Base-by-base conservation (phyloP, 2,113 vertebrate species). In the Syngnathus scovelli region DNA sequence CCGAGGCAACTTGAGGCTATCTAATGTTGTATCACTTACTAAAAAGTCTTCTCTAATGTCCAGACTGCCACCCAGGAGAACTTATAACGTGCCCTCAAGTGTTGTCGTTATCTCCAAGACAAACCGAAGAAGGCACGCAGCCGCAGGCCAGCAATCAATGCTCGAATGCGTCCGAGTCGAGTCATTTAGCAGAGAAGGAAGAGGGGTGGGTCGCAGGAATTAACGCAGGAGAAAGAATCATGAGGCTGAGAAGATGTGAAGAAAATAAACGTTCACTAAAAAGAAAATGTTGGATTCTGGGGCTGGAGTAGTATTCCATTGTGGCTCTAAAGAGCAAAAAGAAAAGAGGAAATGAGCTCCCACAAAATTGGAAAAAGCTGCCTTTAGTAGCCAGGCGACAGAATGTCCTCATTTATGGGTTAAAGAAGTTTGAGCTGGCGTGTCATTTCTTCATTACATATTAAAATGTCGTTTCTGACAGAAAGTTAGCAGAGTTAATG, bases 31-130 rank as follows among this genome's bases (percentile, higher is more conserved):
- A 74, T 83, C 70, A 73, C 56, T 71, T 71, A 27, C 69, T 68
- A 36, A 78, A 81, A 19, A 48, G 67, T 62, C 69, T 55, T 75
- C 65, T 76, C 64, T 77, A 79, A 80, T 70, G 49, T 65, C 51
- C 72, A 63, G 66, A 54, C 49, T 66, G 65, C 64, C 74, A 66
- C 70, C 71, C 63, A 64, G 44, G 69, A 70, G 65, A 66, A 71
- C 55, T 70, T 78, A 76, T 77, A 76, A 72, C 66, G 48, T 61
- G 51, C 70, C 71, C 67, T 62, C 21, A 74, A 78, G 80, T 65
- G 74, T 78, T 70, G 69, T 78, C 71, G 72, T 79, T 71, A 84
- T 84, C 65, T 27, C 39, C 16, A 59, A 80, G 77, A 85, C 78
- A 83, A 86, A 85, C 75, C 64, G 74, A 2, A 54, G 61, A 67